Conservation (phyloP, 2,888 invertebrate genomes). For the Lepeophtheirus nordmannii region DNA sequence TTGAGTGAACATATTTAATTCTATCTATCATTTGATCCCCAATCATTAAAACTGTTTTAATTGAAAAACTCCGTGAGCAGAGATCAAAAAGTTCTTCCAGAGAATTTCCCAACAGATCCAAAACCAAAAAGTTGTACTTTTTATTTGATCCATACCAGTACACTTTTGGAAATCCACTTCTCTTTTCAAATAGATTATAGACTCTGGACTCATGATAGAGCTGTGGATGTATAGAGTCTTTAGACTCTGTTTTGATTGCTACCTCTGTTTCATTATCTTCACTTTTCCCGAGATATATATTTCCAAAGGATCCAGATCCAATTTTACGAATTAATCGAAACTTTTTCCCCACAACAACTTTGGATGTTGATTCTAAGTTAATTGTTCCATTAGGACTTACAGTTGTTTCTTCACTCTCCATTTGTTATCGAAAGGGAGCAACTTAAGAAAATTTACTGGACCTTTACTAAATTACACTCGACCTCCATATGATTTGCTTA, state of each 20-base stretch:
- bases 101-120: background rate
- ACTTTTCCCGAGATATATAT: background rate
- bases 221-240: background rate
- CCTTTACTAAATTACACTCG: too few species aligned
- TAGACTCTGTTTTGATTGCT: background rate
- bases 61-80: background rate
- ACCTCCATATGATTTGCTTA: too few species aligned
- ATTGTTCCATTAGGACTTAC: background rate
- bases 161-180: background rate
- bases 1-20: background rate
- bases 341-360: background rate
- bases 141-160: background rate
- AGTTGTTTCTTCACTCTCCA: background rate
- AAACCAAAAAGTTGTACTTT: background rate
- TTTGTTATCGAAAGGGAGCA: background rate
- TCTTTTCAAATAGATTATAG: background rate
- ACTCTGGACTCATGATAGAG: background rate
- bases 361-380: background rate
- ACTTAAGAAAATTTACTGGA: background rate
- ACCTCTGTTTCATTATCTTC: background rate
- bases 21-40: background rate
- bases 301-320: slow-evolving; percentile 1
- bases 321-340: background rate
- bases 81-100: background rate
- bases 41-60: background rate